Percentiles rank a stretch among this genome's conserved stretches.
Conservation (phyloP, 2,113 vertebrate genomes). For the Pluvianellus socialis region DNA sequence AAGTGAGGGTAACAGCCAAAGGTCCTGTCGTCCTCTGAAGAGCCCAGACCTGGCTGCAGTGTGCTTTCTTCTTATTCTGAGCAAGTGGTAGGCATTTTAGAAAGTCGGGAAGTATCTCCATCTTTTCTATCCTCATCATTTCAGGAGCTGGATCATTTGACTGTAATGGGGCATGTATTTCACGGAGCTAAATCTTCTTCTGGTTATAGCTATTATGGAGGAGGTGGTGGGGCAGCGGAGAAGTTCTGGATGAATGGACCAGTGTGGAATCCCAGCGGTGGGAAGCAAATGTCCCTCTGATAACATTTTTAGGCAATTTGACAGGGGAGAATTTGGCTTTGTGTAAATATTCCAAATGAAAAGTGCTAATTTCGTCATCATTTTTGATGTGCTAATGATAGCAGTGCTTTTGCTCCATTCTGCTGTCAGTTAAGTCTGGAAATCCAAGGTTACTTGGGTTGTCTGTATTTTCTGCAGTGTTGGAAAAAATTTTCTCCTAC, state of each 20-base stretch:
- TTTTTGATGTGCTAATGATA: neutral
- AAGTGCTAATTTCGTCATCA: neutral
- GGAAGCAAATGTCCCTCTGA: neutral
- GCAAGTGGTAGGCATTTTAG: neutral
- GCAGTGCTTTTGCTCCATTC: neutral
- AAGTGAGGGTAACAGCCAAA: rapidly evolving
- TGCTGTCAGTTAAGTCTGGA: neutral
- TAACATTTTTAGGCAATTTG: rapidly evolving
- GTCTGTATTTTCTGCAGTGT: neutral
- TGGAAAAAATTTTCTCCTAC: neutral
- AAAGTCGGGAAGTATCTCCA: neutral
- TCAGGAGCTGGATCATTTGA: neutral
- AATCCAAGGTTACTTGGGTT: neutral
- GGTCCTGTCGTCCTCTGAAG: neutral
- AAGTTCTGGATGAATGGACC: neutral
- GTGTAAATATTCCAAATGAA: neutral
- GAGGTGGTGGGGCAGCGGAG: neutral
- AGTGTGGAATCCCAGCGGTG: rapidly evolving
- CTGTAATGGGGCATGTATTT: neutral
- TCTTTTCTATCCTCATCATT: neutral
- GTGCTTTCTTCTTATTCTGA: neutral
- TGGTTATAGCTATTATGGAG: neutral
- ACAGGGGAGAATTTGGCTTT: neutral
- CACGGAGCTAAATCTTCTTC: neutral
- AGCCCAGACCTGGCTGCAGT: neutral